Evolutionary conservation across 53 echinoderm and acorn worm genomes (phyloP).

Genomic region (Henricia sp.): DNA sequence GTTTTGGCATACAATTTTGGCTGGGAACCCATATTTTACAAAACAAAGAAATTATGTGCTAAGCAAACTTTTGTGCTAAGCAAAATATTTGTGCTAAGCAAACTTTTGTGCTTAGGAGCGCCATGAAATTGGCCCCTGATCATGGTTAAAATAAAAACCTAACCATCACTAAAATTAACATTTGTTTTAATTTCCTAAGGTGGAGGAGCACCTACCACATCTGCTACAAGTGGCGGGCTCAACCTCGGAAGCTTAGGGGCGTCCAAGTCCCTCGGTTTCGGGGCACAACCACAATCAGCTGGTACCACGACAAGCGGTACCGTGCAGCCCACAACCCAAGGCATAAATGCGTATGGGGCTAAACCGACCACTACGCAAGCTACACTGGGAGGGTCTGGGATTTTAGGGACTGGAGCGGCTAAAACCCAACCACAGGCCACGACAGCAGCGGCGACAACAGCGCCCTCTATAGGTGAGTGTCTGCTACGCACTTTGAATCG

Average conservation of each 20-base stretch:
- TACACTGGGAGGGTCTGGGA: not conserved
- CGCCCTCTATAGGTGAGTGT: too few species aligned
- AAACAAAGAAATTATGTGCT: too few species aligned
- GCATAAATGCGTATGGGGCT: not conserved
- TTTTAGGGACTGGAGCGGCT: not conserved
- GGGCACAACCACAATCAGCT: constrained; percentile 17
- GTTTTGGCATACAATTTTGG: too few species aligned
- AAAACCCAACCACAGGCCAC: not conserved
- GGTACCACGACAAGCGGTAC: not conserved
- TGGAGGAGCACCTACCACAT: not conserved
- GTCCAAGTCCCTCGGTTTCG: not conserved
- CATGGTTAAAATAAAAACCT: too few species aligned
- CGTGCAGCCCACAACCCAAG: not conserved
- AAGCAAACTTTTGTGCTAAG: too few species aligned
- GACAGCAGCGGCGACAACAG: not conserved
- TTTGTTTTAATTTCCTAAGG: not conserved
- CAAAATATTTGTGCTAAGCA: too few species aligned
- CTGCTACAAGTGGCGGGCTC: not conserved
- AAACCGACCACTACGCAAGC: not conserved
- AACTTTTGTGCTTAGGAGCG: too few species aligned
- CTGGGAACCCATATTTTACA: too few species aligned
- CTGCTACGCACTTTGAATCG: too few species aligned
- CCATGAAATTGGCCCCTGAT: too few species aligned
- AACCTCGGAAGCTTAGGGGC: not conserved
- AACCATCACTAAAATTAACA: too few species aligned